These are phyloP conservation scores for Mionectes macconnelli DNA, from an alignment of 2,113 vertebrate species.

Conservation along the genomic window DNA sequence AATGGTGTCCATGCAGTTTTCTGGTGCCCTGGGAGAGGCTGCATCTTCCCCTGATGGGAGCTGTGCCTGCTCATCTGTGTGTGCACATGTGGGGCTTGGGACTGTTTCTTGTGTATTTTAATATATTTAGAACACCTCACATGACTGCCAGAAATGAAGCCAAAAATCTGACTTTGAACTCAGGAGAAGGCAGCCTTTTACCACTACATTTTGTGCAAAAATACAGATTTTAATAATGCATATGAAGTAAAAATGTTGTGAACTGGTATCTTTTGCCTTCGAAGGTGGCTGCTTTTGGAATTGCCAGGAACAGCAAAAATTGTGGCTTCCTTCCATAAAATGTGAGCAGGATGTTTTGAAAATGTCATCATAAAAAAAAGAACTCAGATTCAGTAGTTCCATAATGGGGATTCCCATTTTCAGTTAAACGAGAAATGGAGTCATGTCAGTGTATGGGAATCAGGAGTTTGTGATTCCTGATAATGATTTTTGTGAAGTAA, in stretches of 20 bases:
- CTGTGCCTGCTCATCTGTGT: neutral
- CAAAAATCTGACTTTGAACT: neutral
- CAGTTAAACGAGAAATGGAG: neutral
- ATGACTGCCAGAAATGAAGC: neutral
- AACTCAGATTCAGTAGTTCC: neutral
- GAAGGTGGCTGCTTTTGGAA: neutral
- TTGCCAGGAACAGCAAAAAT: neutral
- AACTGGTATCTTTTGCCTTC: neutral
- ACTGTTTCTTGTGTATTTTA: neutral
- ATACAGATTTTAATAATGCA: neutral
- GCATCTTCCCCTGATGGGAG: neutral
- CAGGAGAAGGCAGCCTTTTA: neutral
- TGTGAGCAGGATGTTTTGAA: neutral
- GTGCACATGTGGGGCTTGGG: neutral
- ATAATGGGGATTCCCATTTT: neutral
- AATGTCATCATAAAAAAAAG: neutral
- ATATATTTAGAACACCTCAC: neutral
- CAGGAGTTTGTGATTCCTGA: neutral
- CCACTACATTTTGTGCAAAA: neutral
- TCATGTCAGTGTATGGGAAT: neutral
- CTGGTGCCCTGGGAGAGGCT: neutral
- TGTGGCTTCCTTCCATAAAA: neutral
- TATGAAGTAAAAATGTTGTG: neutral
- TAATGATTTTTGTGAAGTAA: neutral
- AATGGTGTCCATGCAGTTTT: neutral